Base-by-base conservation (phyloP, 2,888 invertebrate genomes). In the Criorhina ranunculi region DNA sequence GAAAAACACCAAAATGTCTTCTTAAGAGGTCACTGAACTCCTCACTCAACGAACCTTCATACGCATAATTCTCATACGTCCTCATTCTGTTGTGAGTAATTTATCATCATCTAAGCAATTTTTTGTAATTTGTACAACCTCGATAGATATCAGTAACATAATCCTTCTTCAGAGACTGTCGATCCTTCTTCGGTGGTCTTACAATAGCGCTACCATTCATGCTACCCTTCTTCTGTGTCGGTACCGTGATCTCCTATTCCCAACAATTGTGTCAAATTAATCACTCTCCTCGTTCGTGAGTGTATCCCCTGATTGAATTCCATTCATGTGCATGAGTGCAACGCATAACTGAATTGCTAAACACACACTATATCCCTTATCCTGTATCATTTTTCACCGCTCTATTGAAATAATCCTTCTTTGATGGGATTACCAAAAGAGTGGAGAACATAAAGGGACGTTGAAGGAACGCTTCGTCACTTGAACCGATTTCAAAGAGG, bases 231-330 rank as follows among this genome's bases (percentile, higher is more conserved):
- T n/a, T n/a, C 62, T 11, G 8, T 19, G 12, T 24, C 51, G 15
- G 24, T 5, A 9, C 31, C 12, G 24, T 24, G 19, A 40, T 66
- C 64, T 70, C 29, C 31, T 62, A 46, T 55, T 40, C 60, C 72
- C 17, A 73, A 73, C 79, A 79, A 83, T 83, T 83, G 83, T 83
- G 83, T 83, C 79, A 83, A 83, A 83, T 83, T 83, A 83, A 83
- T 83, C 83, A 79, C 79, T 73, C 73, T 78, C 33, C 35, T 72
- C 31, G 37, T 12, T 51, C 70, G 53, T 42, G 69, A 12, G 40
- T 19, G 12, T 69, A 19, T 73, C 42, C 33, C 40, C 12, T 35
- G 40, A 67, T 59, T 40, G 59, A 6, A 40, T 51, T 59, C 33
- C 7, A 11, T 55, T 53, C 33, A 67, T 67, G 29, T 53, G 19